Evolutionary conservation across 1,140 invertebrate species (phyloP).

Genomic region (Triops cancriformis): DNA sequence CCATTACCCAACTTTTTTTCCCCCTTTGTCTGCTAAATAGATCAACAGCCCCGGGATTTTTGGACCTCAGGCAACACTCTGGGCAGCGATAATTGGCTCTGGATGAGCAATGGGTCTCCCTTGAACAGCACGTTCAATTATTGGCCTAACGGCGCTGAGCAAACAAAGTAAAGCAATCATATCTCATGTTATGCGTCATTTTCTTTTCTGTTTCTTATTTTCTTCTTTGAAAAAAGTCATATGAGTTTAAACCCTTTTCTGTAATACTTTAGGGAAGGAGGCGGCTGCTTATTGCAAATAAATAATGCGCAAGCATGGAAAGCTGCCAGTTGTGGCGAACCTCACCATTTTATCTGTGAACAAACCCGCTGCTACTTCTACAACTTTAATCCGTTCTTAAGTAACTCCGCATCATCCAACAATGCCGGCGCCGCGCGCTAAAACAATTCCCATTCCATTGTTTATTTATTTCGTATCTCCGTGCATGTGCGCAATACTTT

Average conservation of each 20-base stretch:
- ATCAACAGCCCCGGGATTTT: slow-evolving; percentile 48
- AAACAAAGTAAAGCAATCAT: slow-evolving; percentile 26
- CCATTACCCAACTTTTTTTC: not conserved
- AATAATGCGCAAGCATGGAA: slow-evolving; percentile 67
- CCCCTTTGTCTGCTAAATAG: not conserved
- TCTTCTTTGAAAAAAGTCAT: too few species aligned
- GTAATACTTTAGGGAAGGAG: slow-evolving; percentile 44
- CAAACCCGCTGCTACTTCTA: slow-evolving; percentile 82
- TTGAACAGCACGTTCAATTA: slow-evolving; percentile 79
- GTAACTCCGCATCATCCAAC: slow-evolving; percentile 47
- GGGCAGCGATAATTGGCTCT: slow-evolving; percentile 74
- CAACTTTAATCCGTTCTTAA: slow-evolving; percentile 80
- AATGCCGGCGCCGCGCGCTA: slow-evolving; percentile 17
- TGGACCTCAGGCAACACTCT: slow-evolving; percentile 82
- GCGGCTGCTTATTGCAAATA: slow-evolving; percentile 53
- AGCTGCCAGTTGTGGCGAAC: slow-evolving; percentile 66
- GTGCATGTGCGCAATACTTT: not conserved
- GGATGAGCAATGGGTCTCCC: slow-evolving; percentile 78
- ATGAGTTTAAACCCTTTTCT: not conserved
- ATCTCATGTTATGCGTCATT: slow-evolving; percentile 21
- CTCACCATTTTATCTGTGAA: slow-evolving; percentile 80
- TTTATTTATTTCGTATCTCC: not conserved
- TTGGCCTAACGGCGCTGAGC: slow-evolving; percentile 31
- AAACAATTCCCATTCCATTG: not conserved
- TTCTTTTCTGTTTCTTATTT: not conserved